Base-by-base conservation (phyloP, 2,113 vertebrate species). In the Gadus chalcogrammus region DNA sequence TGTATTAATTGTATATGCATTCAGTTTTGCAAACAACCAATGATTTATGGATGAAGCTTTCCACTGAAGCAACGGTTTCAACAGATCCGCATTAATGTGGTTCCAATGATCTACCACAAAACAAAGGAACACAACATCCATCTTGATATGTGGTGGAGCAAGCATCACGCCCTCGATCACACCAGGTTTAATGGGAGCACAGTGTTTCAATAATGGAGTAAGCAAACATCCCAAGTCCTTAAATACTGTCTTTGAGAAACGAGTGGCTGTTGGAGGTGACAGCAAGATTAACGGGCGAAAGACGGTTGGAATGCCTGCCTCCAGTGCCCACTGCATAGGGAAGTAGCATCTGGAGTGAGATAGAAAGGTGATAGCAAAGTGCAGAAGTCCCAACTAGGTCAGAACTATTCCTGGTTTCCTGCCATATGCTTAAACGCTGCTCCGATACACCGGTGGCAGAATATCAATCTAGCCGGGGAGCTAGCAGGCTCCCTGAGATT, bases 301-400 rank as follows among this genome's bases (percentile, higher is more conserved):
- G 83, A 68, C 73, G 75, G 59, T 48, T 64, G 66, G 68, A 76
- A 72, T 70, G 60, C 80, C 61, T 78, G 72, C 65, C 79, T 82
- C n/a, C 72, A 31, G 64, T 73, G 60, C 67, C 60, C 62, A 67
- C 69, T 67, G 67, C 71, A 79, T 70, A 24, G 28, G 53, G 75
- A 69, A 71, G 62, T 42, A 61, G 73, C 79, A 77, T 79, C 79
- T 69, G 71, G 69, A 83, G 73, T 73, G 69, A 81, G 78, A 78
- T 28, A 76, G 69, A 82, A 84, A 80, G 83, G 79, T 79, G 78
- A 73, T 83, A 75, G 75, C 68, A 72, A 86, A 85, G 73, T 82
- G 75, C 74, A 81, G 70, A 79, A 81, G 73, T 79, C 88, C 77
- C 85, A 92, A 90, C 78, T 91, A 88, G 91, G 90, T 92, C 92